Conservation (phyloP, 2,113 vertebrate species). For the Geococcyx californianus region DNA sequence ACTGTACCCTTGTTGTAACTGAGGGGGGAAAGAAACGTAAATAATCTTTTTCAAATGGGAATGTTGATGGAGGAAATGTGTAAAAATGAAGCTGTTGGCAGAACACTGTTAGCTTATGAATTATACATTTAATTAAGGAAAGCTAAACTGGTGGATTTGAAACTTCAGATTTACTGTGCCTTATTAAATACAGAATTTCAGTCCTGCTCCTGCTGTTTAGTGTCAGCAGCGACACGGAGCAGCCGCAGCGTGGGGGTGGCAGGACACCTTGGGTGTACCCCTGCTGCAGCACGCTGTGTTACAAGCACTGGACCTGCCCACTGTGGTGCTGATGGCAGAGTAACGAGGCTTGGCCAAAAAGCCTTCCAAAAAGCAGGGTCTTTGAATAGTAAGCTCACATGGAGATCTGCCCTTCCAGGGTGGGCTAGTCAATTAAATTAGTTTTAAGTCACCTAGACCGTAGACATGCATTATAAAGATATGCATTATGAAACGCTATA, state of each 20-base stretch:
- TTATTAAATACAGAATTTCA: conserved; percentile 43
- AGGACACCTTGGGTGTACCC: neutral
- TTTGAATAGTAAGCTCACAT: neutral
- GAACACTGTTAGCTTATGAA: conserved; percentile 69
- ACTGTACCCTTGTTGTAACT: neutral
- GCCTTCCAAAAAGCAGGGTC: neutral
- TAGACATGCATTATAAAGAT: rapidly evolving
- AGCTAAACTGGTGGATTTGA: conserved; percentile 65
- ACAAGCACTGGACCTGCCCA: neutral
- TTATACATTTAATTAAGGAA: conserved; percentile 81
- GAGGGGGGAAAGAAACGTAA: neutral
- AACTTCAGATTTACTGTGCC: conserved; percentile 64
- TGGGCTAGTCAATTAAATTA: neutral
- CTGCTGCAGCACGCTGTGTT: neutral
- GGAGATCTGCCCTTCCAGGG: neutral
- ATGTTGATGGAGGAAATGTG: conserved; percentile 54
- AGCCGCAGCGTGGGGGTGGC: neutral
- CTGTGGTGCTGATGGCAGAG: neutral
- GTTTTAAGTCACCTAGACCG: neutral
- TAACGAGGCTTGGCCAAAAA: neutral
- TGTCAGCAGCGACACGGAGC: neutral
- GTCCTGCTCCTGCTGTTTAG: neutral
- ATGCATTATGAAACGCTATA: neutral
- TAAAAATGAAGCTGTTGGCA: conserved; percentile 69
- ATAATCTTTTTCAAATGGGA: conserved; percentile 66